These are phyloP conservation scores for Pseudotriccus pelzelni DNA, from an alignment of 2,797 vertebrate species.

Conservation along the genomic window DNA sequence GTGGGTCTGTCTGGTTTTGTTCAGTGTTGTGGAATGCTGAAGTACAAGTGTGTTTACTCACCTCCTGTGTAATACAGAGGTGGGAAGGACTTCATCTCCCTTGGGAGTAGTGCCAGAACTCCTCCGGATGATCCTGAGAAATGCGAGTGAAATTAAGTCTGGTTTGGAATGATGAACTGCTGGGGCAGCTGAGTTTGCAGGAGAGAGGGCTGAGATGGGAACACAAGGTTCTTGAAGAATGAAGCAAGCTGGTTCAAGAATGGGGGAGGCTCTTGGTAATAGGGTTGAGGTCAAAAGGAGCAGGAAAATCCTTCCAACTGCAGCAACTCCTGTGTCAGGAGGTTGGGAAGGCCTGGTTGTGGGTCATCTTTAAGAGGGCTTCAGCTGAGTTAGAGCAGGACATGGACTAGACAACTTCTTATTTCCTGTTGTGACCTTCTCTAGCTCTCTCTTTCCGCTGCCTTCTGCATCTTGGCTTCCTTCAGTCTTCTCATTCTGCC, in stretches of 20 bases:
- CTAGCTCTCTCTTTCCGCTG: not conserved
- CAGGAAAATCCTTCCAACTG: not conserved
- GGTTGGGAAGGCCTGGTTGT: not conserved
- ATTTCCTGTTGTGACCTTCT: not conserved
- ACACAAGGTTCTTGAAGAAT: not conserved
- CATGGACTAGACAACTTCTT: not conserved
- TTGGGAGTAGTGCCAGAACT: not conserved
- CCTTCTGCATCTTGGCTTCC: not conserved
- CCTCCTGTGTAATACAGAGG: not conserved
- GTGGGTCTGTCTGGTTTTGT: not conserved
- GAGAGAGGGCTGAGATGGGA: not conserved
- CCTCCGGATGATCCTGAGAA: not conserved
- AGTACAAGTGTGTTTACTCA: not conserved
- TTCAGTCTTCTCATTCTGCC: not conserved
- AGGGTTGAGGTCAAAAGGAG: not conserved
- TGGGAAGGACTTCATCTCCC: not conserved
- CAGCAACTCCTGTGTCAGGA: not conserved
- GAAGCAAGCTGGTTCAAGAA: not conserved
- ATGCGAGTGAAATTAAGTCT: not conserved
- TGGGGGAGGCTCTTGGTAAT: not conserved
- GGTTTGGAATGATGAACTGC: not conserved
- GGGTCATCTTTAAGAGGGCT: not conserved
- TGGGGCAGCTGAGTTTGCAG: too few relatives aligned
- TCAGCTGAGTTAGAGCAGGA: not conserved
- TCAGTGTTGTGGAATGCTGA: not conserved